These are phyloP conservation scores for Pantala flavescens DNA, from an alignment of 1,140 invertebrate species.

Conservation along the genomic window DNA sequence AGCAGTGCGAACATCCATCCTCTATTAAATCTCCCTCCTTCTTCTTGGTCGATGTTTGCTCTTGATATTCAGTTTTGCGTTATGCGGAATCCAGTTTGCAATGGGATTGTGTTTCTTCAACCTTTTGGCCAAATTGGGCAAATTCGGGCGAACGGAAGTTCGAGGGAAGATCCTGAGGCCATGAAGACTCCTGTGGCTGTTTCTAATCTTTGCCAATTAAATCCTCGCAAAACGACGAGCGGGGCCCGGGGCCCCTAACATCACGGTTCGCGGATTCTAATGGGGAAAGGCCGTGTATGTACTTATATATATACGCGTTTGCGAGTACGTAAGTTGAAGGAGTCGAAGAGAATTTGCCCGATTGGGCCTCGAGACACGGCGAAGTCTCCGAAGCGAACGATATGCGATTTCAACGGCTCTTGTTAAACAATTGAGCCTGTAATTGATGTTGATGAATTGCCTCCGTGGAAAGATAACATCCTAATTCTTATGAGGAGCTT, in stretches of 20 bases:
- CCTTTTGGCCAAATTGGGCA: background rate
- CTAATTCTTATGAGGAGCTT: background rate
- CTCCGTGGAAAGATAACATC: background rate
- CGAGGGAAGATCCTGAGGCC: background rate
- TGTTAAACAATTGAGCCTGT: background rate
- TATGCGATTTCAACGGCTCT: background rate
- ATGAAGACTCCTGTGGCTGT: background rate
- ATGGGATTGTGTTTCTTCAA: background rate
- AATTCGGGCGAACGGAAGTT: background rate
- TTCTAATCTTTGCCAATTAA: background rate
- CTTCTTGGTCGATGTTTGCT: no score
- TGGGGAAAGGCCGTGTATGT: no score
- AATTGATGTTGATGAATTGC: slow-evolving; percentile 7
- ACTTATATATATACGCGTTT: no score
- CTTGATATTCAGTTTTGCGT: no score
- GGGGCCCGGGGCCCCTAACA: background rate
- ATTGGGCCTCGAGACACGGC: no score
- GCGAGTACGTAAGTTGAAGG: no score
- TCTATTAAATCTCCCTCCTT: no score
- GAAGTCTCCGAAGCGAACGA: background rate
- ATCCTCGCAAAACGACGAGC: background rate
- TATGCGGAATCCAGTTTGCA: no score
- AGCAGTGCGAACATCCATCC: no score
- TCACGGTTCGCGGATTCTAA: no score
- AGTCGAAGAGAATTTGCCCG: no score